Percentiles rank a stretch among this genome's conserved stretches.
Evolutionary conservation across 1,140 invertebrate species (phyloP).

Genomic region (Eufriesea mexicana): DNA sequence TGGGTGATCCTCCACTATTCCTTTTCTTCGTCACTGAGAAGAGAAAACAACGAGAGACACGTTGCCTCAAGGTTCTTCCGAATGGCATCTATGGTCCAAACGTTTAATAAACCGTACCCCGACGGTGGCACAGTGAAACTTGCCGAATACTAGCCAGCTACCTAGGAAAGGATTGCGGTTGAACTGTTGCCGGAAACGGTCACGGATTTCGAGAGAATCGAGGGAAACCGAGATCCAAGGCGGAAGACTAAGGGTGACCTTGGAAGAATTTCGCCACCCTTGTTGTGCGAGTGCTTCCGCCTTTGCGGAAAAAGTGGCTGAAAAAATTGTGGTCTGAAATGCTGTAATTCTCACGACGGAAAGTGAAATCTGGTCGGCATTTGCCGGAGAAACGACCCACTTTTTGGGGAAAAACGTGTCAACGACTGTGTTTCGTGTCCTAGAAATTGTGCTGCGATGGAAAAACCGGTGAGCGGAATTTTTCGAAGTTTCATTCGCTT

Average conservation of each 20-base stretch:
- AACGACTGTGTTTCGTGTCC: too few relatives aligned
- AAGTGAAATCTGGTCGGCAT: conserved; percentile 69
- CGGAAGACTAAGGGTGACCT: conserved; percentile 52
- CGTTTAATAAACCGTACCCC: not conserved
- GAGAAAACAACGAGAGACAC: not conserved
- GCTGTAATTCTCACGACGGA: conserved; percentile 24
- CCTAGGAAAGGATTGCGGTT: conserved; percentile 73
- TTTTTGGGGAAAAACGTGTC: not conserved
- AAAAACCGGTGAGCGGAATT: not conserved
- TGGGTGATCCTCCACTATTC: rapidly evolving
- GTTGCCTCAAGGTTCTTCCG: not conserved
- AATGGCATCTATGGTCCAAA: not conserved
- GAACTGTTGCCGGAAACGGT: conserved; percentile 71
- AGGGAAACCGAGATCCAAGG: conserved; percentile 59
- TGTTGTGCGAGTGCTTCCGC: conserved; percentile 39
- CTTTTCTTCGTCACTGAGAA: not conserved
- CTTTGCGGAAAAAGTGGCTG: conserved; percentile 35
- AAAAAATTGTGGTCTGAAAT: conserved; percentile 41
- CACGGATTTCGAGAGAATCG: conserved; percentile 60
- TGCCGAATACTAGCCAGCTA: conserved; percentile 3
- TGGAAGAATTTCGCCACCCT: conserved; percentile 66
- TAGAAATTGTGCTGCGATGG: not conserved
- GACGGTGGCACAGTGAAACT: not conserved
- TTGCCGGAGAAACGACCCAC: conserved; percentile 7
- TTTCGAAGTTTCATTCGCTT: too few relatives aligned